Evolutionary conservation across 37 sponge, comb jelly and placozoan species (phyloP), one percentile per base, ranked within the genome.

Genomic region (Crambe crambe): DNA sequence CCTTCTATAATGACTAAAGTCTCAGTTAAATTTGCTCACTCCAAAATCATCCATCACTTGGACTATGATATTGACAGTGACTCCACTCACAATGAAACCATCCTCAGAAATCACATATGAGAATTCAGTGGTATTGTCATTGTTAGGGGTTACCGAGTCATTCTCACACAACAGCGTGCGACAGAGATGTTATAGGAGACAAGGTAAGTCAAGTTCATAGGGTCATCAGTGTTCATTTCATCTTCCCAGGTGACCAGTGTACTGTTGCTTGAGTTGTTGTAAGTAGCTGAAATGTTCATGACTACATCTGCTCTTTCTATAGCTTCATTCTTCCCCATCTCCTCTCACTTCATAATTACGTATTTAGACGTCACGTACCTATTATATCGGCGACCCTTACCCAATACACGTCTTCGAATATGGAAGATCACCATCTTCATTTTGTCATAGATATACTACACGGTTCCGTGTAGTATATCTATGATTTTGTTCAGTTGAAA

Each of bases 81-180:
- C 76, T 2, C 76, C 76, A 2, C 8, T 10, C 26, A 23, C 47
- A 68, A 68, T 51, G n/a, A n/a, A n/a, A n/a, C n/a, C n/a, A n/a
- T n/a, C n/a, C 9, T 51, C 54, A 9, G 15, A 18, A 18, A 51
- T 51, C 6, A 25, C 64, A 62, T 62, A 8, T 9, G 15, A 18
- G 54, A 51, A 51, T 51, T 18, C 54, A 18, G 54, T 51, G 54
- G 54, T 51, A 18, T 9, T 18, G 15, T 51, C 15, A 51, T 51
- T 51, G 15, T 51, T 15, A 18, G 54, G 54, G 21, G 6, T 27
- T 10, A 68, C 23, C 20, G 25, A 3, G 43, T 21, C 41, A 23
- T 5, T 71, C 21, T 15, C 44, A 5, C 1, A 42, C 2, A 20
- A 12, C 25, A 71, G 26, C 8, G 27, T 3, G n/a, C n/a, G 21